A percentile compares a stretch with the other conserved stretches of the same genome.
Conservation (phyloP, 2,113 vertebrate species). For the Proteles cristata region DNA sequence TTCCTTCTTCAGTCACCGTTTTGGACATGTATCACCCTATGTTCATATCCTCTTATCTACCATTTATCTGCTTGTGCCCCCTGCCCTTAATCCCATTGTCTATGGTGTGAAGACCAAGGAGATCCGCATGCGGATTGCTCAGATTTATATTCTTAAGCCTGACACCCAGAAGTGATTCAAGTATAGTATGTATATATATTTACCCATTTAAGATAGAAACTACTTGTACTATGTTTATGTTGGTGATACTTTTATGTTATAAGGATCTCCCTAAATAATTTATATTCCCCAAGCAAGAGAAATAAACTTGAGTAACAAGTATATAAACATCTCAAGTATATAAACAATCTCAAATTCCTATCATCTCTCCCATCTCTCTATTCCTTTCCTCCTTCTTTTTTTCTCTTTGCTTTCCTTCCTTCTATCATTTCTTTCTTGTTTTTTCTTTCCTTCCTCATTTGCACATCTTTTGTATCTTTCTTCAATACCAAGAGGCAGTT, state of each 20-base stretch:
- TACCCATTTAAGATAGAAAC: neutral
- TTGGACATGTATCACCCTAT: slow-evolving; percentile 59
- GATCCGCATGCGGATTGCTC: neutral
- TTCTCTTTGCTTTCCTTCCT: neutral
- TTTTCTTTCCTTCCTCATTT: neutral
- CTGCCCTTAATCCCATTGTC: slow-evolving; percentile 76
- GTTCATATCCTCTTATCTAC: slow-evolving; percentile 69
- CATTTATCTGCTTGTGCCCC: slow-evolving; percentile 77
- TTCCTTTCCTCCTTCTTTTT: neutral
- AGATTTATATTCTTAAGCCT: slow-evolving; percentile 30
- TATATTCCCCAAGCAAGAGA: neutral
- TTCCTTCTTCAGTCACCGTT: slow-evolving; percentile 78
- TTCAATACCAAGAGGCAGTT: neutral
- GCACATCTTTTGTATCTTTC: neutral
- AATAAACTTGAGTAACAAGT: neutral
- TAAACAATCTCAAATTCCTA: neutral
- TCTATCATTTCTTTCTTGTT: neutral
- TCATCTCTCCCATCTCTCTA: neutral
- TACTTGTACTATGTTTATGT: neutral
- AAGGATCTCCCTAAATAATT: neutral
- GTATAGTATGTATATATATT: neutral
- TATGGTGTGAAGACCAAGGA: slow-evolving; percentile 75
- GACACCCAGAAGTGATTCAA: neutral
- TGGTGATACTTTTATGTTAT: neutral
- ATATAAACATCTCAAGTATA: neutral